Conservation (phyloP, 2,888 invertebrate genomes). For the Epinotia bilunana region DNA sequence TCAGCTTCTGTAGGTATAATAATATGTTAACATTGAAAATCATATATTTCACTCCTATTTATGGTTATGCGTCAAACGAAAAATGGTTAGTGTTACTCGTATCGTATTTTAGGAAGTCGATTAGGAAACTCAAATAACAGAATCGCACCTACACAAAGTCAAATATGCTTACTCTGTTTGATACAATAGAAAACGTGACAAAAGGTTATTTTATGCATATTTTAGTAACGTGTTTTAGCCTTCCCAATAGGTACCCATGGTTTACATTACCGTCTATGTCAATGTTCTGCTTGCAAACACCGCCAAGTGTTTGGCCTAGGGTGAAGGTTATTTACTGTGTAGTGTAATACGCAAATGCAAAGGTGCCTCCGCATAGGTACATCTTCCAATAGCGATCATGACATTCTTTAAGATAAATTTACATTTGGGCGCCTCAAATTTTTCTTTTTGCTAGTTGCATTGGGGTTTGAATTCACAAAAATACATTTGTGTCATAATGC, state of each 20-base stretch:
- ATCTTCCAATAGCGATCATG: conserved; percentile 18
- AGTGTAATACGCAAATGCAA: conserved; percentile 1
- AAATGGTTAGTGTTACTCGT: background rate
- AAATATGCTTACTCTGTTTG: conserved; percentile 17
- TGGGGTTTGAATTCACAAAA: too few species aligned
- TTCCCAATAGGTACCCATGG: background rate
- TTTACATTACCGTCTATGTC: conserved; percentile 17
- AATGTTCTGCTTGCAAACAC: conserved; percentile 9
- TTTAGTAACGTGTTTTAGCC: background rate
- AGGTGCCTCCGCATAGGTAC: background rate
- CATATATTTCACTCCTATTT: background rate
- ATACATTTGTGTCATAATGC: too few species aligned
- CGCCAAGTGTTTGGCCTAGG: conserved; percentile 17
- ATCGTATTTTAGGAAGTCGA: conserved; percentile 5
- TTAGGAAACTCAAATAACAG: conserved; percentile 19
- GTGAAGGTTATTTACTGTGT: conserved; percentile 33
- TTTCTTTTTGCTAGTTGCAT: too few species aligned
- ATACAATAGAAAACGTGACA: conserved; percentile 4
- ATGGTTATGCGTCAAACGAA: background rate
- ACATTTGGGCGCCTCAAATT: background rate
- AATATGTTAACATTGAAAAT: background rate
- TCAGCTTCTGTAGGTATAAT: background rate
- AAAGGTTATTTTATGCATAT: background rate
- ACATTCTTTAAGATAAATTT: background rate
- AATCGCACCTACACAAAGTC: conserved; percentile 12